These are phyloP conservation scores for Vidua chalybeata DNA, from an alignment of 2,113 vertebrate species.

Conservation along the genomic window DNA sequence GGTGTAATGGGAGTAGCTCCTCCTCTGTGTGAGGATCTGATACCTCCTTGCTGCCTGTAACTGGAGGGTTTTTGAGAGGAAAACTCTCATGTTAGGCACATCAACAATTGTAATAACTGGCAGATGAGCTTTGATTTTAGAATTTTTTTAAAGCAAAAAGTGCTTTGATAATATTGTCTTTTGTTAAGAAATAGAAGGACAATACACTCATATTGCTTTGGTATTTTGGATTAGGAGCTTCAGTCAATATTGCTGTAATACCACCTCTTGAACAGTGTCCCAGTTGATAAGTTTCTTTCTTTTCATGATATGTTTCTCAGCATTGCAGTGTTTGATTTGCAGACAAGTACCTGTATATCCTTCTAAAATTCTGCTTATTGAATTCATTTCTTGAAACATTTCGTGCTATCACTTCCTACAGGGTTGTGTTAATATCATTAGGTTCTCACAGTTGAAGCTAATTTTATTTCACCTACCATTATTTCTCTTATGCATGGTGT, in stretches of 20 bases:
- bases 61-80: background rate
- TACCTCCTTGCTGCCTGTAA: background rate
- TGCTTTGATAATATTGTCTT: background rate
- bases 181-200: background rate
- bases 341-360: background rate
- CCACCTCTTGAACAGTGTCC: background rate
- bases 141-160: background rate
- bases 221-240: background rate
- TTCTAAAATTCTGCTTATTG: background rate
- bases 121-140: background rate
- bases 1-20: background rate
- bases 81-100: background rate
- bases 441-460: background rate
- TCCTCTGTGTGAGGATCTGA: background rate
- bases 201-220: background rate
- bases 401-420: background rate
- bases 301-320: background rate
- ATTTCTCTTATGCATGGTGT: background rate
- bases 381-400: background rate
- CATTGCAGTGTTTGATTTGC: background rate
- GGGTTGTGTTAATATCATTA: background rate
- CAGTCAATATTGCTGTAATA: background rate
- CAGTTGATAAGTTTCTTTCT: background rate
- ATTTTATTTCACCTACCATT: background rate
- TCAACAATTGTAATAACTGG: background rate